Evolutionary conservation across 2,888 invertebrate species (phyloP).

Genomic region (Brachyptera risi): DNA sequence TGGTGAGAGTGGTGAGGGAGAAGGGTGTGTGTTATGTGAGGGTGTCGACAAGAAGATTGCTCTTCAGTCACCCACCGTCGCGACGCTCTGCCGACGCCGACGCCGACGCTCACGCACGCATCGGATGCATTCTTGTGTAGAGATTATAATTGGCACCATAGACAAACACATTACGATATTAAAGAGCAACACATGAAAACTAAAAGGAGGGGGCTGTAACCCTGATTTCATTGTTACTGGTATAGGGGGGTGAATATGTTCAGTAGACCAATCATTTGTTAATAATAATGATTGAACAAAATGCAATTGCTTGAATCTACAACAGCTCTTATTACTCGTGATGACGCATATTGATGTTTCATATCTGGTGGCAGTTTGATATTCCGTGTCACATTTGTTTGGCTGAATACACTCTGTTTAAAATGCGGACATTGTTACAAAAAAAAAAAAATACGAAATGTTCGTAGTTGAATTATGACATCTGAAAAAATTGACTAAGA

Average conservation of each 20-base stretch:
- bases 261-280: constrained; percentile 27
- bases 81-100: too few species aligned
- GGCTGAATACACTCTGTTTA: too few species aligned
- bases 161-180: constrained; percentile 26
- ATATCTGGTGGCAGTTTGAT: too few species aligned
- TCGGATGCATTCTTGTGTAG: constrained; percentile 2
- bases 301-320: not conserved
- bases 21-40: not conserved
- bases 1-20: not conserved
- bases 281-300: constrained; percentile 24
- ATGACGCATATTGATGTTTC: too few species aligned
- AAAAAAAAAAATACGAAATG: too few species aligned
- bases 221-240: not conserved
- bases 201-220: not conserved
- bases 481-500: too few species aligned
- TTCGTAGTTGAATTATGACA: too few species aligned
- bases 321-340: constrained; percentile 15
- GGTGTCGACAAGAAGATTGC: not conserved
- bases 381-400: too few species aligned
- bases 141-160: constrained; percentile 24
- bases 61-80: not conserved
- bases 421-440: too few species aligned
- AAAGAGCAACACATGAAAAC: constrained; percentile 14
- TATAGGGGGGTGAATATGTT: not conserved
- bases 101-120: not conserved